Evolutionary conservation across 2,888 invertebrate species (phyloP).

Genomic region (Rhorus exstirpatorius): DNA sequence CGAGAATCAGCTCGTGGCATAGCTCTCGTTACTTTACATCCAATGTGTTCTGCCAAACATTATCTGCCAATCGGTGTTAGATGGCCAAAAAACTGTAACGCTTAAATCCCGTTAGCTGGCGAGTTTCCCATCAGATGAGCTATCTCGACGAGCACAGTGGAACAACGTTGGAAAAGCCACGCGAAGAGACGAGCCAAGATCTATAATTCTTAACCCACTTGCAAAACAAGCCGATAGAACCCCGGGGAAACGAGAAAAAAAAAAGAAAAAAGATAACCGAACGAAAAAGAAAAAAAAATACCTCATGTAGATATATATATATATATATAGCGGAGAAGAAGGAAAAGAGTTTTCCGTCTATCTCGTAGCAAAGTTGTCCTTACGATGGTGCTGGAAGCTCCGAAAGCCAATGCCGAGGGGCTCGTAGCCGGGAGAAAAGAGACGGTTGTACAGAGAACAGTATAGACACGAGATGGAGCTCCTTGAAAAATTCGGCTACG

Average conservation of each 20-base stretch:
- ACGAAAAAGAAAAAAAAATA: constrained; percentile 23
- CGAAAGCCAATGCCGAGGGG: constrained; percentile 36
- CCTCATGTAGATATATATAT: background rate
- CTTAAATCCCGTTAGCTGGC: constrained; percentile 48
- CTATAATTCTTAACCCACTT: constrained; percentile 70
- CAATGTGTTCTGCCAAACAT: background rate
- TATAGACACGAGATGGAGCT: constrained; percentile 56
- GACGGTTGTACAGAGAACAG: constrained; percentile 27
- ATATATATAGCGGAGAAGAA: background rate
- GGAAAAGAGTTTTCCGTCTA: constrained; percentile 35
- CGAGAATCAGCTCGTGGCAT: background rate
- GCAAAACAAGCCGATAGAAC: constrained; percentile 65
- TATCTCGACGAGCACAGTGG: background rate
- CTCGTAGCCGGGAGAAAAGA: constrained; percentile 30
- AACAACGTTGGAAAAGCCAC: constrained; percentile 33
- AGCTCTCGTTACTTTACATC: background rate
- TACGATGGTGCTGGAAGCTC: constrained; percentile 29
- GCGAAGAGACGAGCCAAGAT: constrained; percentile 50
- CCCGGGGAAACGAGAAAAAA: background rate
- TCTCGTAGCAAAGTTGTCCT: constrained; percentile 48
- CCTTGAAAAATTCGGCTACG: constrained; percentile 71
- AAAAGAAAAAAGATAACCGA: constrained; percentile 48
- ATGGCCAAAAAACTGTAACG: background rate
- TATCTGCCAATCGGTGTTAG: constrained; percentile 13
- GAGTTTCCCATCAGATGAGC: constrained; percentile 64